Evolutionary conservation across 2,113 vertebrate species (phyloP), one percentile per base, ranked within the genome.

Genomic region (Myiozetetes cayanensis): DNA sequence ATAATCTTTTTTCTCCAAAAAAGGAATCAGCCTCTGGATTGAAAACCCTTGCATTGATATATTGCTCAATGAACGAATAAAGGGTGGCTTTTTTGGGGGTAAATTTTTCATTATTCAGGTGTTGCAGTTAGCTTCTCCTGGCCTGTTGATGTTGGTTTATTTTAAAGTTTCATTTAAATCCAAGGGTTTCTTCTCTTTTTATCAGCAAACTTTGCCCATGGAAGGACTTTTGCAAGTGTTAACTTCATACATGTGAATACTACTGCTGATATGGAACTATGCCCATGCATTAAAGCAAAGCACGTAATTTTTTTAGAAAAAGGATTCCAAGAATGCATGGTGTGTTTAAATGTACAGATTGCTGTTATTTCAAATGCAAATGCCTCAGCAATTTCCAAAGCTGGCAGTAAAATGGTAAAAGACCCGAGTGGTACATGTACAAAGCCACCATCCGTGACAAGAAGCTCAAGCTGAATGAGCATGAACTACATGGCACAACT

Each of bases 71-170:
- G 16, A 12, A 77, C 28, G 52, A 75, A 79, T 76, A 56, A 7
- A 25, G 2, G 55, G 3, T 14, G 10, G 5, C 8, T 12, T 62
- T 52, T n/a, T 27, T 4, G 9, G 14, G 24, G 1, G 11, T 39
- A n/a, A 33, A 25, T 16, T 71, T 80, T 87, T 82, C 0, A 6
- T 67, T 66, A 16, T 72, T 84, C 11, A 23, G 5, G 4, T 31
- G 9, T 52, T 59, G 25, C 47, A 73, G 8, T 10, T 71, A 59
- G 3, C 37, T 94, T 79, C 22, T 52, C 18, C 15, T 50, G 21
- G 12, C 24, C 10, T 33, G 2, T 14, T 85, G 50, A 18, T 31
- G 4, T 25, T 72, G 27, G 2, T 21, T 74, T 84, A 21, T 77
- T 81, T 41, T 88, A 20, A 61, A 67, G 7, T 72, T 37, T 37